Percentiles rank a stretch among this genome's conserved stretches.
These are phyloP conservation scores for Sycophila sp. DNA, from an alignment of 1,140 invertebrate genomes.

Conservation along the genomic window DNA sequence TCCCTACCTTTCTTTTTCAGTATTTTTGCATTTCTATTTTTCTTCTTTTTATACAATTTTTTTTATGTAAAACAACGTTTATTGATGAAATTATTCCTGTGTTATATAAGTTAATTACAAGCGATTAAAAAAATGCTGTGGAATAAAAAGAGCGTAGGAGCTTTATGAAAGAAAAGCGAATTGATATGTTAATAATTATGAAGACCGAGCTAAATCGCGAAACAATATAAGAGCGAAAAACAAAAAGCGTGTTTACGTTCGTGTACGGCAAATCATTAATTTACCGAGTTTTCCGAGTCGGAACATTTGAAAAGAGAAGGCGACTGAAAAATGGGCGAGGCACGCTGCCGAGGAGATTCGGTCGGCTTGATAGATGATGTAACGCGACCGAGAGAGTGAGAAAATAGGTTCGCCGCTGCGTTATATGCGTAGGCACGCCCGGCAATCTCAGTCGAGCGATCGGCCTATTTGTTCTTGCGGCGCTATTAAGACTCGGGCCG, in stretches of 20 bases:
- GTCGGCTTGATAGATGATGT: constrained; percentile 35
- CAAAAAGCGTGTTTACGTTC: constrained; percentile 2
- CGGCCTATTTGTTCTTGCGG: constrained; percentile 26
- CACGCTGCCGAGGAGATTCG: constrained; percentile 13
- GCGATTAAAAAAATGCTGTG: too few relatives aligned
- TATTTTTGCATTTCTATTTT: too few relatives aligned
- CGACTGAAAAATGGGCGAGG: constrained; percentile 38
- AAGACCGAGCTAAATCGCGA: too few relatives aligned
- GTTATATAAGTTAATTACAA: too few relatives aligned
- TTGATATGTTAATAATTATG: too few relatives aligned
- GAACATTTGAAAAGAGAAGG: constrained; percentile 37
- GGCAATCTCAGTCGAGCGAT: constrained; percentile 16
- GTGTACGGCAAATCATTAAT: constrained; percentile 18
- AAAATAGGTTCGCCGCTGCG: constrained; percentile 3
- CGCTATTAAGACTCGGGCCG: not conserved
- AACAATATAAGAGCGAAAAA: not conserved
- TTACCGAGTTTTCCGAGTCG: constrained; percentile 37
- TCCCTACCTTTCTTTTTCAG: not conserved
- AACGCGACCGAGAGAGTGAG: not conserved
- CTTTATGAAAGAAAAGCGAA: too few relatives aligned
- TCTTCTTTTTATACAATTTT: too few relatives aligned
- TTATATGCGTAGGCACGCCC: constrained; percentile 25
- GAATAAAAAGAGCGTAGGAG: too few relatives aligned
- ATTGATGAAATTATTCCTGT: too few relatives aligned
- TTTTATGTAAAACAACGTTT: too few relatives aligned